A percentile compares a stretch with the other conserved stretches of the same genome.
These are phyloP conservation scores for Halocynthia roretzi DNA, from an alignment of 23 tunicate species.

Conservation along the genomic window DNA sequence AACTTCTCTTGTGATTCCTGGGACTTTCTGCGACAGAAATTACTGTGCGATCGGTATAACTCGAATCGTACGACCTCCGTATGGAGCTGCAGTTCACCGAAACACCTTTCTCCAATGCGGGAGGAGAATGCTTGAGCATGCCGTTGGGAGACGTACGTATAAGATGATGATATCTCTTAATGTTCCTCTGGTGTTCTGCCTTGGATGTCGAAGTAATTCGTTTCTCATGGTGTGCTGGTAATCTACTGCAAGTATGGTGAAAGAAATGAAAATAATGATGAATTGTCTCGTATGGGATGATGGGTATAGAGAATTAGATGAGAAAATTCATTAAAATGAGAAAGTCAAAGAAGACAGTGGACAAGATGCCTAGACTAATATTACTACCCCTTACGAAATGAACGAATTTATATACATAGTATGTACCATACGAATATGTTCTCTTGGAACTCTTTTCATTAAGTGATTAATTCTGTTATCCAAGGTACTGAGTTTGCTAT, in stretches of 20 bases:
- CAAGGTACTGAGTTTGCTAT: no score
- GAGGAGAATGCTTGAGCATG: neutral
- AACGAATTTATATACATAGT: no score
- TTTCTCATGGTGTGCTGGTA: conserved; percentile 8
- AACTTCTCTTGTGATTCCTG: conserved; percentile 1
- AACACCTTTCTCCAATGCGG: neutral
- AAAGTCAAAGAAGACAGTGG: no score
- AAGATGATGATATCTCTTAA: conserved; percentile 8
- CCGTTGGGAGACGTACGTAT: conserved; percentile 1
- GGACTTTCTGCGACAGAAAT: neutral
- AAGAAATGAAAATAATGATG: no score
- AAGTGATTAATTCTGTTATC: no score
- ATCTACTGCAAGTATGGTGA: neutral
- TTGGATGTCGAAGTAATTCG: conserved; percentile 15
- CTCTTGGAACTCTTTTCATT: no score
- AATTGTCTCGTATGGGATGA: no score
- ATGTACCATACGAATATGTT: no score
- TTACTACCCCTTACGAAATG: no score
- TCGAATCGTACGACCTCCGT: neutral
- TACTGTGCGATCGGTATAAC: neutral
- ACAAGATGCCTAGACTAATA: no score
- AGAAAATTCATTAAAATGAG: no score
- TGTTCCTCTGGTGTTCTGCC: conserved; percentile 18
- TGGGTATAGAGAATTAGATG: no score
- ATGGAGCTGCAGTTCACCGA: neutral